phyloP scores from a whole-genome alignment of 2,888 invertebrate species.

The Diachrysia chrysitis region DNA sequence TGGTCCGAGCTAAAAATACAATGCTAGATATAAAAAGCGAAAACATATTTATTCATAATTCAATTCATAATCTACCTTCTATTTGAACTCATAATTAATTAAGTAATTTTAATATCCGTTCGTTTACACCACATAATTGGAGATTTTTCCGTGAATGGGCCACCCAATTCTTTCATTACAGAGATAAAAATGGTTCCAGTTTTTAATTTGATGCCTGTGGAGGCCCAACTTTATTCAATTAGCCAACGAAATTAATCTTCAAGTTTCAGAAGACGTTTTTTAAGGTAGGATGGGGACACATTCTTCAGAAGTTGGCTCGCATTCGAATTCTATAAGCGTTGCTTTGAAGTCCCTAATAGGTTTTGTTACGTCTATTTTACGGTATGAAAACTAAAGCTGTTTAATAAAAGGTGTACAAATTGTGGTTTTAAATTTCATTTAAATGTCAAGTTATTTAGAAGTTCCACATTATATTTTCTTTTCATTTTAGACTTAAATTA shows the following conservation, averaged over 20 bases:
- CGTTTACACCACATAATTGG: constrained; percentile 42
- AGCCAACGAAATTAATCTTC: constrained; percentile 54
- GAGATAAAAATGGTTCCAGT: constrained; percentile 46
- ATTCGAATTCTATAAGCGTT: constrained; percentile 33
- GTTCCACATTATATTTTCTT: too few relatives aligned
- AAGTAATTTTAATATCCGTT: constrained; percentile 36
- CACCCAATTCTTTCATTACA: constrained; percentile 42
- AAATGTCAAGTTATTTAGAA: background rate
- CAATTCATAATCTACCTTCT: constrained; percentile 20
- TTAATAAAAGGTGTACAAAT: background rate
- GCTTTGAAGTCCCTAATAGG: constrained; percentile 8
- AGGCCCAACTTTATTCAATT: constrained; percentile 56
- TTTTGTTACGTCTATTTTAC: background rate
- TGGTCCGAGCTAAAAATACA: background rate
- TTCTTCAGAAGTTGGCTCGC: constrained; percentile 26
- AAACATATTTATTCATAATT: constrained; percentile 2
- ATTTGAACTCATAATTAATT: constrained; percentile 26
- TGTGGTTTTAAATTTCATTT: background rate
- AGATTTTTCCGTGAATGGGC: constrained; percentile 33
- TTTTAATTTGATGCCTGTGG: constrained; percentile 55
- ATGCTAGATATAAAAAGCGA: background rate
- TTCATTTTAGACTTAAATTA: too few relatives aligned
- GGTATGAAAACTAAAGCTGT: background rate
- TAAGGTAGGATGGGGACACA: constrained; percentile 30
- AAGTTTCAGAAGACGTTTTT: constrained; percentile 45